Evolutionary conservation across 2,797 vertebrate genomes (phyloP), one percentile per base, ranked within the genome.

Genomic region (Heteromormyrus szaboi): DNA sequence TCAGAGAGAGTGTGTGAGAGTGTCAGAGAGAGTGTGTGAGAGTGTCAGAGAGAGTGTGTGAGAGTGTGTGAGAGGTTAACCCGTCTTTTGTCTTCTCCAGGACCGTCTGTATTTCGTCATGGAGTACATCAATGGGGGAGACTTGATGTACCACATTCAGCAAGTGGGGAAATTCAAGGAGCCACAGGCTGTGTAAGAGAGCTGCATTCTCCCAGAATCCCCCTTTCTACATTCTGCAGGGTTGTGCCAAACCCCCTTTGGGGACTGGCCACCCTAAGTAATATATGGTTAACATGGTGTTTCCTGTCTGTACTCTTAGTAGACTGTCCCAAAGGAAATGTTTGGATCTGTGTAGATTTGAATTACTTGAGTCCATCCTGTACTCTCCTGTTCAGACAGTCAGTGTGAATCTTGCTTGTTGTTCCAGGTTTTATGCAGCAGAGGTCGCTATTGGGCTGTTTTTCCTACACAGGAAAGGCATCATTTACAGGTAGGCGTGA

Each of bases 91-190:
- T 56, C 88, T 11, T 7, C 87, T 37, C 22, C 90, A 99, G 98
- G 98, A 99, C 91, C 98, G 98, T 4, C 96, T 99, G 79, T 99
- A 99, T 94, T 99, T 99, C 83, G 98, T 99, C 90, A 99, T 99
- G 98, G 98, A 99, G 87, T 99, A 98, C 4, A 98, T 99, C 92
- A 99, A 96, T 1, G 98, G 98, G 0, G 98, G 98, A 81, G 98
- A 99, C 91, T 97, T 99, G 92, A 99, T 99, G 98, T 99, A 96
- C 89, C 96, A 96, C 89, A 96, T 96, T 90, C 96, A 96, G 91
- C 96, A 96, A 95, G 95, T 96, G 91, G 96, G 98, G 88, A 99
- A 98, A 91, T 99, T 99, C 93, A 99, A 99, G 94, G 98, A 99
- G 91, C 98, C 98, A 3, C 98, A 99, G 93, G 98, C 98, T 94